Evolutionary conservation across 2,888 invertebrate genomes (phyloP).

Genomic region (Macrophya alboannulata): DNA sequence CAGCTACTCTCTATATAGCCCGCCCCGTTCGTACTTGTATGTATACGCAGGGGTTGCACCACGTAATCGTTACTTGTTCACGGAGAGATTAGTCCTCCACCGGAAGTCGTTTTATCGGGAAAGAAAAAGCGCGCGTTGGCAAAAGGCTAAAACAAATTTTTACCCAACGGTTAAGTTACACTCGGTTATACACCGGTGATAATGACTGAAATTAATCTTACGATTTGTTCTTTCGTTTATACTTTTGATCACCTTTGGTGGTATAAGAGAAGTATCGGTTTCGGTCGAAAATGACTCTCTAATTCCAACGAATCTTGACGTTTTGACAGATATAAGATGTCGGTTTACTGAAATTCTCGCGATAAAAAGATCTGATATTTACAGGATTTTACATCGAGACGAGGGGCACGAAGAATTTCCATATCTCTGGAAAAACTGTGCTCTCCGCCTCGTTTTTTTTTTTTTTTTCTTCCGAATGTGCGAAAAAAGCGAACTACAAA

Average conservation of each 20-base stretch:
- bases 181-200: background rate
- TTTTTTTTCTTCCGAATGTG: background rate
- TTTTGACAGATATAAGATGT: too few species aligned
- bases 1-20: background rate
- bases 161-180: background rate
- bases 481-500: background rate
- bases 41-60: constrained; percentile 24
- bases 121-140: background rate
- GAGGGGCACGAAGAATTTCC: too few species aligned
- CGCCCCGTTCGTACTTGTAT: background rate
- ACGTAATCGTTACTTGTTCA: constrained; percentile 46
- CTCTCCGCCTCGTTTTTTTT: too few species aligned
- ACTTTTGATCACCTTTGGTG: too few species aligned
- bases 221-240: background rate
- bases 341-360: too few species aligned
- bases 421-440: too few species aligned
- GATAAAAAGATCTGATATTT: too few species aligned
- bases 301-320: too few species aligned
- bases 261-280: too few species aligned
- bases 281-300: too few species aligned
- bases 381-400: too few species aligned
- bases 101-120: constrained; percentile 40
- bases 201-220: background rate
- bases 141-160: background rate
- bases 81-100: constrained; percentile 23